Evolutionary conservation across 1,140 invertebrate genomes (phyloP).

Genomic region (Brachionus paranguensis): DNA sequence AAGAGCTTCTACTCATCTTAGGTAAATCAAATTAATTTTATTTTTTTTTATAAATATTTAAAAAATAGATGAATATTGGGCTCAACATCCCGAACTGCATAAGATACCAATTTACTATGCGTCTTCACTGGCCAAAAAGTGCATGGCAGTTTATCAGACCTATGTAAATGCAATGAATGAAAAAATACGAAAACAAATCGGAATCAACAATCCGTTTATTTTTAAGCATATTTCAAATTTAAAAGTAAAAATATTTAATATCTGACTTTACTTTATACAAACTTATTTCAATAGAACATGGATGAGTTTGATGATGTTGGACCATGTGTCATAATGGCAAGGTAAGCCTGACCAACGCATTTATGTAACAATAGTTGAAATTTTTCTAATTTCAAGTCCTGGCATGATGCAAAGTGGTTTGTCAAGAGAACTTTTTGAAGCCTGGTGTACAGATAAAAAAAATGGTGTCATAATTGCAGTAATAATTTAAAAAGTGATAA

Average conservation of each 20-base stretch:
- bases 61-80: conserved; percentile 87
- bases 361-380: not conserved
- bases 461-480: conserved; percentile 93
- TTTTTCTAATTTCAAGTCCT: conserved; percentile 62
- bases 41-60: conserved; percentile 33
- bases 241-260: conserved; percentile 64
- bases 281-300: conserved; percentile 66
- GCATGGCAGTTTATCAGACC: conserved; percentile 99
- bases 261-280: not conserved
- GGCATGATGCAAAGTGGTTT: conserved; percentile 99
- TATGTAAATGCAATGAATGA: conserved; percentile 99
- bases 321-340: conserved; percentile 94
- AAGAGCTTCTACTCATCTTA: conserved; percentile 88
- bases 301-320: conserved; percentile 99
- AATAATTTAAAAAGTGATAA: not conserved
- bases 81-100: conserved; percentile 90
- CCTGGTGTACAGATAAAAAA: conserved; percentile 93
- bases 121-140: conserved; percentile 96
- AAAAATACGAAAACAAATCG: conserved; percentile 86
- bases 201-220: conserved; percentile 96
- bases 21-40: conserved; percentile 55
- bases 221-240: conserved; percentile 98
- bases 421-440: conserved; percentile 93
- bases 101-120: conserved; percentile 99
- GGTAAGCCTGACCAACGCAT: not conserved